These are phyloP conservation scores for Calameuta filiformis DNA, from an alignment of 2,888 invertebrate species.

Conservation along the genomic window DNA sequence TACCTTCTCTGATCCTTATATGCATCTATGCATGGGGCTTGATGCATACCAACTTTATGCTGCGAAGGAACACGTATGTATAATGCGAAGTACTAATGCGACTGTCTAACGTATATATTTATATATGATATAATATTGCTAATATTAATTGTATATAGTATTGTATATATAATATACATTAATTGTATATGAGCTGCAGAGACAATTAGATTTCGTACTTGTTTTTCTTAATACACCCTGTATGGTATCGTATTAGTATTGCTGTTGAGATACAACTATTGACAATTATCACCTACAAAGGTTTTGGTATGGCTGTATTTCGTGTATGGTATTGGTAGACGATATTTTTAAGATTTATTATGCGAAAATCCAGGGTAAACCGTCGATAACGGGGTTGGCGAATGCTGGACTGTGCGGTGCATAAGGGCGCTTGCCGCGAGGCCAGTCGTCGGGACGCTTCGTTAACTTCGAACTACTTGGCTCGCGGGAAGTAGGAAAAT, in stretches of 20 bases:
- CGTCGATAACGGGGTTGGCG: background rate
- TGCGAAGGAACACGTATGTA: conserved; percentile 22
- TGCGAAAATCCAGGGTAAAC: background rate
- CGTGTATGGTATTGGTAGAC: background rate
- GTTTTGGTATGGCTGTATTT: background rate
- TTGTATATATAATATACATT: no score
- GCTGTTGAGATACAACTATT: background rate
- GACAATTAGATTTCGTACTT: background rate
- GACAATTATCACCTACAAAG: background rate
- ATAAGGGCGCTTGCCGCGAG: background rate
- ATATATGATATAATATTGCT: background rate
- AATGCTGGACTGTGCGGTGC: background rate
- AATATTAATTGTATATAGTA: background rate
- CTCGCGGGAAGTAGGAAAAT: background rate
- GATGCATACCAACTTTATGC: conserved; percentile 29
- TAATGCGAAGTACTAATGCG: background rate
- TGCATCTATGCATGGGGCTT: conserved; percentile 56
- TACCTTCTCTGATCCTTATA: conserved; percentile 55
- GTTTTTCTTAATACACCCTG: no score
- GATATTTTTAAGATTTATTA: background rate
- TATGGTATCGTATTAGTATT: background rate
- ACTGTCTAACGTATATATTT: background rate
- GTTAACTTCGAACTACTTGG: background rate
- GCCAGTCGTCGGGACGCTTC: background rate
- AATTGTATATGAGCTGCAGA: background rate